These are phyloP conservation scores for Marasmarcha lunaedactyla DNA, from an alignment of 2,888 invertebrate genomes.

Conservation along the genomic window DNA sequence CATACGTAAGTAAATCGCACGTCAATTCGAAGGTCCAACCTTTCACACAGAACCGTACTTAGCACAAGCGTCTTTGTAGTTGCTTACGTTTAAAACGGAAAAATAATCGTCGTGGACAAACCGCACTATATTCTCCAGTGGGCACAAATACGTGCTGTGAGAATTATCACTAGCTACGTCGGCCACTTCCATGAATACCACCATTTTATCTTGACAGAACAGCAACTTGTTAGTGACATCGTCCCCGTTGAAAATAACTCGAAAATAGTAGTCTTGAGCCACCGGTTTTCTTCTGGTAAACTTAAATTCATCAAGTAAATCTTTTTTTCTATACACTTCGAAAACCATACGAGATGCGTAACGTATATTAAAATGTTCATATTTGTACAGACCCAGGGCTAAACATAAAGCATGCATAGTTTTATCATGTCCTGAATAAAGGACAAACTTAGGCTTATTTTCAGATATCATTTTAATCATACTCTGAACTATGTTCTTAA, in stretches of 20 bases:
- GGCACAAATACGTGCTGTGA: constrained; percentile 75
- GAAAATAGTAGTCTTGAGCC: constrained; percentile 82
- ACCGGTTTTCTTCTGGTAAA: constrained; percentile 67
- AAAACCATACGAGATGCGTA: constrained; percentile 90
- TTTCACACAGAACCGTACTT: no score
- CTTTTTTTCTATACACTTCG: constrained; percentile 83
- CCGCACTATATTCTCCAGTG: constrained; percentile 87
- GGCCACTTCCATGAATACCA: constrained; percentile 52
- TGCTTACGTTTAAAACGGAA: constrained; percentile 83
- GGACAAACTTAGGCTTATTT: constrained; percentile 77
- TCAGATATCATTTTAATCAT: constrained; percentile 86
- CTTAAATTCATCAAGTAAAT: constrained; percentile 56
- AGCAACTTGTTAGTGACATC: constrained; percentile 85
- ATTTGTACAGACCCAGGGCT: constrained; percentile 78
- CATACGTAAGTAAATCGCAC: no score
- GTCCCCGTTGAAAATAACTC: constrained; percentile 86
- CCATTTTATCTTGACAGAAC: constrained; percentile 78
- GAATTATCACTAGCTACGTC: constrained; percentile 42
- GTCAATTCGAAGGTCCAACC: no score
- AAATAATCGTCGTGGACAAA: constrained; percentile 92
- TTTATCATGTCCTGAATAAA: constrained; percentile 94
- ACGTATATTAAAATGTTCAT: constrained; percentile 77
- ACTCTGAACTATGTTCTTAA: constrained; percentile 83
- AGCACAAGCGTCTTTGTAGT: constrained; percentile 87
- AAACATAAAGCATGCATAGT: constrained; percentile 87